A percentile compares a stretch with the other conserved stretches of the same genome.
Evolutionary conservation across 1,140 invertebrate genomes (phyloP).

Genomic region (Sinella curviseta): DNA sequence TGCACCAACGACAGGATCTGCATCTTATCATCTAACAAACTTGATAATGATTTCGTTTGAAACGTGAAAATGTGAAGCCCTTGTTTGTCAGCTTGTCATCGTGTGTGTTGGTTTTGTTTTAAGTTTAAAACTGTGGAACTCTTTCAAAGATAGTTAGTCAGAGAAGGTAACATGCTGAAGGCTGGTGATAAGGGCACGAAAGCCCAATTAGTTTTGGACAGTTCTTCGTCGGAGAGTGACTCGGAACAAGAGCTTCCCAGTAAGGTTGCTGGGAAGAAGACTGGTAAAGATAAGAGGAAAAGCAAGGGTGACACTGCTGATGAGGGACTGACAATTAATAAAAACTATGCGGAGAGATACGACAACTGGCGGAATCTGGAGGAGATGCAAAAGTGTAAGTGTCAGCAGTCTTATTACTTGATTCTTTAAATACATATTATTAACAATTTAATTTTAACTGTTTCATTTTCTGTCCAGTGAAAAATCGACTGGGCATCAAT

Average conservation of each 20-base stretch:
- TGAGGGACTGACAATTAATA: conserved; percentile 53
- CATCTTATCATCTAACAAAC: too few relatives aligned
- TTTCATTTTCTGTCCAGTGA: conserved; percentile 61
- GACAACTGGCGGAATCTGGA: conserved; percentile 60
- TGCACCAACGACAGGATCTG: too few relatives aligned
- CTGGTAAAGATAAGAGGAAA: not conserved
- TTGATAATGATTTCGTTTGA: too few relatives aligned
- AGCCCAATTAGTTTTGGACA: not conserved
- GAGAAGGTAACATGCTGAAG: not conserved
- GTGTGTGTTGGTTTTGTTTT: too few relatives aligned
- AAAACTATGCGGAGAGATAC: conserved; percentile 59
- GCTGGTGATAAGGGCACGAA: not conserved
- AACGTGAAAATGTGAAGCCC: too few relatives aligned
- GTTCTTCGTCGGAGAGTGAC: not conserved
- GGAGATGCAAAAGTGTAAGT: conserved; percentile 60
- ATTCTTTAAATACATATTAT: conserved; percentile 21
- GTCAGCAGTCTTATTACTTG: conserved; percentile 10
- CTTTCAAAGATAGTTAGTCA: not conserved
- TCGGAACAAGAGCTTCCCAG: too few relatives aligned
- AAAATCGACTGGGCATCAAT: conserved; percentile 70
- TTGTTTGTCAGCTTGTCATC: too few relatives aligned
- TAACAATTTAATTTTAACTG: conserved; percentile 14
- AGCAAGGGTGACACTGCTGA: not conserved
- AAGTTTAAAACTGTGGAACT: too few relatives aligned
- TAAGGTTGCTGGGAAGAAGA: too few relatives aligned